A percentile compares a stretch with the other conserved stretches of the same genome.
phyloP scores from a whole-genome alignment of 2,113 vertebrate species.

The Centropus unirufus region DNA sequence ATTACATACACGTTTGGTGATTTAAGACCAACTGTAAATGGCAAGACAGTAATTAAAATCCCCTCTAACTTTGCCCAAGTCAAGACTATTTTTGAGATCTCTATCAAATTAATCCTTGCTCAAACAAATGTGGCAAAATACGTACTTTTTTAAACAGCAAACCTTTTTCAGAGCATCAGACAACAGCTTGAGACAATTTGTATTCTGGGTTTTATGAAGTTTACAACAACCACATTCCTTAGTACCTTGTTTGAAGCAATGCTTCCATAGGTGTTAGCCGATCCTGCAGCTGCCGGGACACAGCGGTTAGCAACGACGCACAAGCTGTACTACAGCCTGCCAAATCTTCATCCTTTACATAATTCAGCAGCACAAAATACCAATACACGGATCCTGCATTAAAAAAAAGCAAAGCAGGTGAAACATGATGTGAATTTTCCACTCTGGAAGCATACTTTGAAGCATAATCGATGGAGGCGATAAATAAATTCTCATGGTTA shows the following conservation, averaged over 20 bases:
- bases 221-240: not conserved
- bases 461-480: not conserved
- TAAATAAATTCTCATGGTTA: not conserved
- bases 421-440: not conserved
- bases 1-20: not conserved
- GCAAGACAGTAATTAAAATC: not conserved
- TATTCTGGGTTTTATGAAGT: not conserved
- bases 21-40: not conserved
- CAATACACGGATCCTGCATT: constrained; percentile 93
- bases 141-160: not conserved
- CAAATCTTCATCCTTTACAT: constrained; percentile 98
- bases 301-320: constrained; percentile 91
- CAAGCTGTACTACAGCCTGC: constrained; percentile 94
- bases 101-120: not conserved
- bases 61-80: not conserved
- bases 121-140: not conserved
- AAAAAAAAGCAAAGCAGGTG: not conserved
- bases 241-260: constrained; percentile 93
- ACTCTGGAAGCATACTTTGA: not conserved
- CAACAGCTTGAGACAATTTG: not conserved
- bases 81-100: not conserved
- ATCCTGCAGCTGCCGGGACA: constrained; percentile 94
- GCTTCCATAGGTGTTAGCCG: constrained; percentile 95
- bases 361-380: constrained; percentile 98
- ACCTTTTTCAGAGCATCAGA: not conserved